phyloP scores from a whole-genome alignment of 2,888 invertebrate species.

The Boloria euphrosyne region DNA sequence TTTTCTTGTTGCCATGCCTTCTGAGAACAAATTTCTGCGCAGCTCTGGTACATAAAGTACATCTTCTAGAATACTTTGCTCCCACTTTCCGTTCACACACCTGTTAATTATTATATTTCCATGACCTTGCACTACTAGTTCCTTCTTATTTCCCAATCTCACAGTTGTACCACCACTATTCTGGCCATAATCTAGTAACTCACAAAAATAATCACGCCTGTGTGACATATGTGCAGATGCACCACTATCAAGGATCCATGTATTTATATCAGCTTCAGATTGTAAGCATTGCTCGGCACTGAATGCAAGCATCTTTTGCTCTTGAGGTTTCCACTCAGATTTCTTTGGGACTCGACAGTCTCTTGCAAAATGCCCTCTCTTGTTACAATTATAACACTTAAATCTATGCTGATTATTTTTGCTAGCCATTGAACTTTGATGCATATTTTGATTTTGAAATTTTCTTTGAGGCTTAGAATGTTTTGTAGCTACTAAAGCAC shows the following conservation, averaged over 20 bases:
- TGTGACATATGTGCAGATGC: slow-evolving; percentile 43
- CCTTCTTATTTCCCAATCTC: slow-evolving; percentile 43
- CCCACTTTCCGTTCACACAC: slow-evolving; percentile 44
- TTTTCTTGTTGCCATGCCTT: slow-evolving; percentile 30
- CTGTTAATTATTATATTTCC: slow-evolving; percentile 43
- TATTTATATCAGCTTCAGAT: slow-evolving; percentile 17
- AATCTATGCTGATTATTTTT: slow-evolving; percentile 29
- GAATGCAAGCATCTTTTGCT: slow-evolving; percentile 43
- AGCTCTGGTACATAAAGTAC: slow-evolving; percentile 40
- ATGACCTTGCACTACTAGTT: slow-evolving; percentile 40
- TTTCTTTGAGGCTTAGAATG: slow-evolving; percentile 3
- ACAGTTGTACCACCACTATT: slow-evolving; percentile 21
- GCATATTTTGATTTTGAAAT: slow-evolving; percentile 29
- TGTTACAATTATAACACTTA: slow-evolving; percentile 45
- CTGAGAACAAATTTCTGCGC: slow-evolving; percentile 35
- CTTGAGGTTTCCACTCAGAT: slow-evolving; percentile 26
- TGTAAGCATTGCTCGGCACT: slow-evolving; percentile 22
- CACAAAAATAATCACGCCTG: neutral
- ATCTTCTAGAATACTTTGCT: slow-evolving; percentile 32
- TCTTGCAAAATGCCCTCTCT: slow-evolving; percentile 44
- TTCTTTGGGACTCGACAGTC: slow-evolving; percentile 42
- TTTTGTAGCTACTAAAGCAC: neutral
- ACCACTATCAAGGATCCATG: slow-evolving; percentile 43
- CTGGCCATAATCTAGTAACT: neutral
- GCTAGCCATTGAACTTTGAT: too few relatives aligned